Evolutionary conservation across 2,113 vertebrate genomes (phyloP).

Genomic region (Leptobrachium leishanense): DNA sequence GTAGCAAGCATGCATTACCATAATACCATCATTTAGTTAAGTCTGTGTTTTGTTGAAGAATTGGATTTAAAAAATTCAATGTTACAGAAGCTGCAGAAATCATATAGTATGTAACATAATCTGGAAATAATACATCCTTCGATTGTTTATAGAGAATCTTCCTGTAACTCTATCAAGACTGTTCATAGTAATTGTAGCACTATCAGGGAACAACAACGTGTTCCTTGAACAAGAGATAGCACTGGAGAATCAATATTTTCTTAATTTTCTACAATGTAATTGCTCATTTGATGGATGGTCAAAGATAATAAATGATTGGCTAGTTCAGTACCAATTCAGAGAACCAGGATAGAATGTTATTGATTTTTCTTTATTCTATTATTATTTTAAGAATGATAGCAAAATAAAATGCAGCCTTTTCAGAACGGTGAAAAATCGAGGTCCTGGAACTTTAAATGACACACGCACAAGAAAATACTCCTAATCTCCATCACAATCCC

Average conservation of each 20-base stretch:
- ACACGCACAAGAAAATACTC: not conserved
- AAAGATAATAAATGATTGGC: not conserved
- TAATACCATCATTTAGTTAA: too few species aligned
- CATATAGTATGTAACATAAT: too few species aligned
- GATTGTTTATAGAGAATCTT: too few species aligned
- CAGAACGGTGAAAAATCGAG: not conserved
- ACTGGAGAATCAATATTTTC: not conserved
- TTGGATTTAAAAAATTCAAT: too few species aligned
- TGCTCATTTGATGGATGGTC: not conserved
- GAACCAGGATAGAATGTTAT: not conserved
- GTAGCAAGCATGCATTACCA: too few species aligned
- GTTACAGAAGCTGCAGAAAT: too few species aligned
- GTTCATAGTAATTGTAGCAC: too few species aligned
- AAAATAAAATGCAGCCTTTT: not conserved
- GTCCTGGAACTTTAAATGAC: constrained; percentile 25
- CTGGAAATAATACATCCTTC: too few species aligned
- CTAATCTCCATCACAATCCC: constrained; percentile 26
- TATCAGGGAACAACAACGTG: too few species aligned
- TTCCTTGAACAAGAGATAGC: not conserved
- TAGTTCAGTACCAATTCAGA: not conserved
- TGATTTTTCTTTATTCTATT: not conserved
- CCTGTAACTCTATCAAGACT: too few species aligned
- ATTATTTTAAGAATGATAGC: too few species aligned
- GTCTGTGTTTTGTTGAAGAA: too few species aligned
- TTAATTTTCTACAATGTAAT: not conserved